phyloP scores from a whole-genome alignment of 2,888 invertebrate genomes.

The Pseudanteris insignis region DNA sequence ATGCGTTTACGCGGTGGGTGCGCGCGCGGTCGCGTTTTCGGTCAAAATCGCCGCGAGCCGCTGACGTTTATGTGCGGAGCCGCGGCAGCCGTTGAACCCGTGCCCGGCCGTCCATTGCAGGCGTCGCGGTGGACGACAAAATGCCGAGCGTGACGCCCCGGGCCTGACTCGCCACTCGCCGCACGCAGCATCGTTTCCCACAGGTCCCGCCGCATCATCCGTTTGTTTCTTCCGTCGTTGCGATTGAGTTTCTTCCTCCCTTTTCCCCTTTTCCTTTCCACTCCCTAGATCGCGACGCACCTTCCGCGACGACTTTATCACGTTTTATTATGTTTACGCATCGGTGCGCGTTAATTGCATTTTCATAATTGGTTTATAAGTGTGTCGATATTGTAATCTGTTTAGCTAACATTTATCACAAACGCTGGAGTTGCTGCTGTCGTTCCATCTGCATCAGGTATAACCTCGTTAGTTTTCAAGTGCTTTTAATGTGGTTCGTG shows the following conservation, averaged over 20 bases:
- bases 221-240: background rate
- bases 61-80: no score
- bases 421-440: background rate
- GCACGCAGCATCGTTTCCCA: background rate
- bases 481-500: background rate
- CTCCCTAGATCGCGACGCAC: no score
- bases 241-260: background rate
- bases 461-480: conserved; percentile 18
- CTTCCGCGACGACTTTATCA: no score
- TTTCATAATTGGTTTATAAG: conserved; percentile 31
- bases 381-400: conserved; percentile 34
- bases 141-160: conserved; percentile 5
- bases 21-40: background rate
- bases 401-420: conserved; percentile 11
- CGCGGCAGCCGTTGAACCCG: conserved; percentile 22
- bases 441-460: background rate
- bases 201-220: background rate
- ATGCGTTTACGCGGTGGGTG: conserved; percentile 1
- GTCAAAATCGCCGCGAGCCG: no score
- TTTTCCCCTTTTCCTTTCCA: background rate
- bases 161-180: background rate
- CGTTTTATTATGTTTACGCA: conserved; percentile 8
- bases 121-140: conserved; percentile 11
- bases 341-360: conserved; percentile 29
- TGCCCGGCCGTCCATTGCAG: conserved; percentile 24